phyloP scores from a whole-genome alignment of 2,113 vertebrate genomes.

The Grammomys surdaster region DNA sequence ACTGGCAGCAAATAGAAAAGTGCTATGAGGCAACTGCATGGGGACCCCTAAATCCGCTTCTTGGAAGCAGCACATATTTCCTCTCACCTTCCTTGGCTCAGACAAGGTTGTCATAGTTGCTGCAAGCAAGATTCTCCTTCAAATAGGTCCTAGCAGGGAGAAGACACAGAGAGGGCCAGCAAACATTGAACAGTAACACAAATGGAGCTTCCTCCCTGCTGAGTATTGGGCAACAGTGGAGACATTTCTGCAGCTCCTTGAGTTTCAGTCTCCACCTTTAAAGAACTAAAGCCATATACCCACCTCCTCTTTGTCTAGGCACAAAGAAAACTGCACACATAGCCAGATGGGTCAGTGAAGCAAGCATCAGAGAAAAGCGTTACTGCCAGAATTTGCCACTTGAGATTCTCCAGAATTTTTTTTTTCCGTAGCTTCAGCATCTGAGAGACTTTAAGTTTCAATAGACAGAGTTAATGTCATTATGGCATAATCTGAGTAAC shows the following conservation, averaged over 20 bases:
- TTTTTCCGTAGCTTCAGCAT: background rate
- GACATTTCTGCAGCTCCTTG: background rate
- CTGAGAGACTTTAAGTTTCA: background rate
- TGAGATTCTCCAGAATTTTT: constrained; percentile 11
- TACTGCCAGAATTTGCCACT: background rate
- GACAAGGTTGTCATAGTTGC: background rate
- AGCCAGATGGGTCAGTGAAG: constrained; percentile 14
- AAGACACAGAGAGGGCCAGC: background rate
- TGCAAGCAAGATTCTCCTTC: background rate
- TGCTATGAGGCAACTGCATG: background rate
- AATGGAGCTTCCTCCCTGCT: background rate
- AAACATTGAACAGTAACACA: background rate
- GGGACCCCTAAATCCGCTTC: background rate
- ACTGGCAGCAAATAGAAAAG: background rate
- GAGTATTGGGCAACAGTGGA: background rate
- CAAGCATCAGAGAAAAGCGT: background rate
- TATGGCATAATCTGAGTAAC: background rate
- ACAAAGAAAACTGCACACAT: background rate
- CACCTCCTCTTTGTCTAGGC: background rate
- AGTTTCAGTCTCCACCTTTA: background rate
- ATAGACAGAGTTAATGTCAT: background rate
- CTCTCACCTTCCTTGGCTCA: background rate
- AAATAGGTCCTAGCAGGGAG: background rate
- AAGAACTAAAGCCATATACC: background rate
- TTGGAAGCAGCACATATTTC: background rate